Base-by-base conservation (phyloP, 2,113 vertebrate species). In the Phaethornis superciliosus region DNA sequence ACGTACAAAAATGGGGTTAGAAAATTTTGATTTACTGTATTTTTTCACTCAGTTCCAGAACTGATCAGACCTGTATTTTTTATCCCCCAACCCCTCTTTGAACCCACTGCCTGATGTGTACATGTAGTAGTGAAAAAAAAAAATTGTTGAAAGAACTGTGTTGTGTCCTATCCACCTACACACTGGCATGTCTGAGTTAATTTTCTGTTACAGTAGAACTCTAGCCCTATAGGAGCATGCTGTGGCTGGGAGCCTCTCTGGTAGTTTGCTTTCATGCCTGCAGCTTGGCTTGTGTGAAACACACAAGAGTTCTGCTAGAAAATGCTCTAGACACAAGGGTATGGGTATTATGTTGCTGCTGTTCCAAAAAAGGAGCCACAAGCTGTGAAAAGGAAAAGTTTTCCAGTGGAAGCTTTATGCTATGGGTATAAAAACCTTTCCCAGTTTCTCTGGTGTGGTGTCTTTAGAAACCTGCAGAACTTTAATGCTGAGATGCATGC, bases 271-370 rank as follows among this genome's bases (percentile, higher is more conserved):
- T 80, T 83, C 33, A n/a, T 0, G 10, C 52, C 82, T 81, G 68
- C 77, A 90, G 42, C 64, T 91, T 94, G 85, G 56, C 71, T 95
- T 80, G n/a, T 80, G 91, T 63, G 55, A 40, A 59, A 23, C 46
- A n/a, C 35, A 47, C 65, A 54, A 54, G 37, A 90, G 59, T 52
- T 70, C 42, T 35, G 55, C 55, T 83, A 40, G 81, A 64, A 94
- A 85, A 87, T 58, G 3, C 69, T 93, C 52, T 70, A 80, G 79
- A 63, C 33, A 4, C 18, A 18, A 64, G 54, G 30, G 15, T 62
- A 40, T 46, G 54, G 62, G 72, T 55, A 30, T 74, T 92, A 30
- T 85, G 37, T 67, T 94, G 59, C 40, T 88, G 62, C 54, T 88
- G 30, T 77, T 92, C 90, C 60, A 88, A 72, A 75, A 93, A 88